Base-by-base conservation (phyloP, 2,113 vertebrate genomes). In the Zapus hudsonius region DNA sequence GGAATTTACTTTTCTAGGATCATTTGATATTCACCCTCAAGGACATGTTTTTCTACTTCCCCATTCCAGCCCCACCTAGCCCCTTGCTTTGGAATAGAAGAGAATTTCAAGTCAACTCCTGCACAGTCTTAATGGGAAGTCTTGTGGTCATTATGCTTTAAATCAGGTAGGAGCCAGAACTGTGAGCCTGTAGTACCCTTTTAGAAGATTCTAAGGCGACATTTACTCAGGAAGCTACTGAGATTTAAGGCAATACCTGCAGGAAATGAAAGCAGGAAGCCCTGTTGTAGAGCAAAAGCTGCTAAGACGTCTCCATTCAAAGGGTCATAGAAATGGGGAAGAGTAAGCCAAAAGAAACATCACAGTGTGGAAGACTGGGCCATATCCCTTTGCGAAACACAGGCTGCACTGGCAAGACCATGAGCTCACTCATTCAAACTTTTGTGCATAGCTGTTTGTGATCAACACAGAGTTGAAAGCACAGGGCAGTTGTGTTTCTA, bases 291-390 rank as follows among this genome's bases (percentile, higher is more conserved):
- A 84, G 91, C 84, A 93, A 94, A 96, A 75, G 52, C 92, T 93
- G 80, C 79, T 91, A 94, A 95, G 92, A 74, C 29, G 7, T 89
- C 95, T 97, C 95, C 95, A 95, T 89, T 96, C 92, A 93, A 70
- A 96, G 95, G 96, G 96, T 97, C 40, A 0, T 87, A 96, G 96
- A 96, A 97, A 98, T 90, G 94, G 0, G 33, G 95, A 94, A 95
- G 64, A 84, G 95, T 97, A 94, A 97, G 97, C 96, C 97, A 97
- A 98, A 91, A 89, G 96, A 97, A 98, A 96, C 3, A 82, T 63
- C 93, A 91, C 79, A 64, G 91, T 93, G 87, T 87, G 63, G 90
- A 96, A 93, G 94, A 94, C 31, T 15, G 0, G 90, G 20, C 82
- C 91, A 97, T 61, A 4, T 91, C 95, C 64, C 95, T 95, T 95